A percentile compares a stretch with the other conserved stretches of the same genome.
Evolutionary conservation across 2,797 vertebrate genomes (phyloP).

Genomic region (Garrulus glandarius): DNA sequence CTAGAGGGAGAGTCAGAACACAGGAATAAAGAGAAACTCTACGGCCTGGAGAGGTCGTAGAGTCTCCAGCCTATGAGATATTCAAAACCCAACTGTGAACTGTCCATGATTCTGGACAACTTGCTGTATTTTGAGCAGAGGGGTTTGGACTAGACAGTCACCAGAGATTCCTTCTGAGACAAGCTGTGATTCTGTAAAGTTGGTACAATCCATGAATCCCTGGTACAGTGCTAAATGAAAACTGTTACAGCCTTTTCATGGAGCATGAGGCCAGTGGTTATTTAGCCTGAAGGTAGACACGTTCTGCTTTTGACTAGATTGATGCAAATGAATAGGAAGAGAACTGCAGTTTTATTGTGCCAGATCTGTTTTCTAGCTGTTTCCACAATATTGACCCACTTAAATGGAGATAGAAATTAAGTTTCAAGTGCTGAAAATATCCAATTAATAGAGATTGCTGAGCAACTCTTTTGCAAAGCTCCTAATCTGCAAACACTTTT

Average conservation of each 20-base stretch:
- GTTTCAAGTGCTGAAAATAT: conserved; percentile 34
- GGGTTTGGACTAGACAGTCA: not conserved
- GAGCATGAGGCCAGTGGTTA: not conserved
- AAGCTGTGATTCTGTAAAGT: not conserved
- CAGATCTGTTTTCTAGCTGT: not conserved
- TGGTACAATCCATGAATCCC: not conserved
- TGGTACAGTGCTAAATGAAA: not conserved
- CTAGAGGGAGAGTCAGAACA: not conserved
- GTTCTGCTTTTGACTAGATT: not conserved
- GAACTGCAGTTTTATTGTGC: not conserved
- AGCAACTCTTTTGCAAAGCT: conserved; percentile 55
- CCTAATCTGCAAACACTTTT: conserved; percentile 56
- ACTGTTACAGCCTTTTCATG: not conserved
- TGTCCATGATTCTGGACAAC: not conserved
- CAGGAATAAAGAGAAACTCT: not conserved
- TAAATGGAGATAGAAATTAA: conserved; percentile 44
- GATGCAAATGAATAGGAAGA: not conserved
- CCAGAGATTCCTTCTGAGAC: not conserved
- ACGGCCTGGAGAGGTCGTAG: not conserved
- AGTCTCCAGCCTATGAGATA: not conserved
- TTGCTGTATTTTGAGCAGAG: not conserved
- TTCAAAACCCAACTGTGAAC: not conserved
- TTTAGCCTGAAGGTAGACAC: not conserved
- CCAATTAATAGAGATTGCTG: conserved; percentile 52
- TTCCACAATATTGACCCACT: conserved; percentile 44